Base-by-base conservation (phyloP, 2,113 vertebrate genomes). In the Cricetomys ansorgei region DNA sequence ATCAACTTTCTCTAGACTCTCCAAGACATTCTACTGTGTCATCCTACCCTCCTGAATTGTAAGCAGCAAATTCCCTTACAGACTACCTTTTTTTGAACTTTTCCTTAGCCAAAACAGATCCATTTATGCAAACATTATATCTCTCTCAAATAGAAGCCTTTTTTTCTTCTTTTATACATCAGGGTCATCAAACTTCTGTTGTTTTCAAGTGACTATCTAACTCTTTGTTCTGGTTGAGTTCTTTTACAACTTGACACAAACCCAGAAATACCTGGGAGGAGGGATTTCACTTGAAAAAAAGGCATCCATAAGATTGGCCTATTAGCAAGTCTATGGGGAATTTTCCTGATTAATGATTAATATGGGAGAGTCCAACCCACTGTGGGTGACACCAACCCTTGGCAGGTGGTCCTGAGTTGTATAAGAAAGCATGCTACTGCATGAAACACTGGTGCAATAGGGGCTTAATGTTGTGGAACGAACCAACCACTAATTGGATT, bases 31-130 rank as follows among this genome's bases (percentile, higher is more conserved):
- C 27, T 64, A 45, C 23, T 77, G 12, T 34, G 23, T 25, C 70
- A 94, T 25, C 70, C 50, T 43, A 57, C n/a, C 85, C 16, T 75
- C 57, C 62, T 48, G 40, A 93, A 79, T 55, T 95, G 5, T 57
- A 73, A 92, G 40, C 7, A 62, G 81, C 53, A 91, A 94, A 69
- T 19, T 62, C 67, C 25, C 34, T 50, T 40, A 88, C 8, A 70
- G 29, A 87, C 2, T 67, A 88, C 37, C 5, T 34, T 67, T 90
- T 43, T n/a, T 5, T 77, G 55, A 88, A 67, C 37, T 64, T 89
- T 79, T 92, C 65, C 77, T 88, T 93, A 57, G 76, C 43, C 57
- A 62, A 92, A 79, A 75, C 40, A 88, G 86, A 95, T 21, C 9
- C 8, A 72, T 27, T 75, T 55, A n/a, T 59, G 8, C 77, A 53